Percentiles rank a stretch among this genome's conserved stretches.
Conservation (phyloP, 2,797 vertebrate genomes). For the Erethizon dorsatum region DNA sequence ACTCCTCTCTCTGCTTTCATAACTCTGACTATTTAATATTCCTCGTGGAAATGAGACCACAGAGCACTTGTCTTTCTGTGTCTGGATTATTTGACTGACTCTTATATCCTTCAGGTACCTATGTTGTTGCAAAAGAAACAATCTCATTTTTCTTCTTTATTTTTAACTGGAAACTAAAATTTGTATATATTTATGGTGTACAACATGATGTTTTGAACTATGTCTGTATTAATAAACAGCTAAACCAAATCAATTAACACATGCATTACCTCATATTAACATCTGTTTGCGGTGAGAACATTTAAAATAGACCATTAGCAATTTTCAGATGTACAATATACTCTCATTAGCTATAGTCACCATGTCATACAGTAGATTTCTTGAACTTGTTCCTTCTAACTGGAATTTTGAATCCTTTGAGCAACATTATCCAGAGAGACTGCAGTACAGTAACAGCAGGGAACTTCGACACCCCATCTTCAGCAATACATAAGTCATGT, state of each 20-base stretch:
- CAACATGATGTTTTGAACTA: neutral
- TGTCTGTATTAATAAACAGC: too few relatives aligned
- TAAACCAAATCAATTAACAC: neutral
- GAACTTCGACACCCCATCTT: neutral
- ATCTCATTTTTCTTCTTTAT: neutral
- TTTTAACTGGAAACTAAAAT: neutral
- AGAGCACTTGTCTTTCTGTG: neutral
- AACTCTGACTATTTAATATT: neutral
- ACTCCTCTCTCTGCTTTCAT: neutral
- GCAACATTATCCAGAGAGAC: neutral
- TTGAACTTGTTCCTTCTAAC: neutral
- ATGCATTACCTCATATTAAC: neutral
- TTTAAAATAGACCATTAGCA: neutral
- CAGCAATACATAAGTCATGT: neutral
- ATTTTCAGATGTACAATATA: neutral
- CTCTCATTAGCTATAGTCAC: neutral
- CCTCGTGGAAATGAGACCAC: neutral
- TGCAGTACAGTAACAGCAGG: neutral
- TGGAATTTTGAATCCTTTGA: neutral
- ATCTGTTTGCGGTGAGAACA: neutral
- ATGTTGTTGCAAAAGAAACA: neutral
- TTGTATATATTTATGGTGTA: neutral
- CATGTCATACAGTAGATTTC: neutral
- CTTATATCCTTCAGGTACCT: neutral
- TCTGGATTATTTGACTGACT: neutral